Evolutionary conservation across 2,888 invertebrate species (phyloP).

Genomic region (Shargacucullia verbasci): DNA sequence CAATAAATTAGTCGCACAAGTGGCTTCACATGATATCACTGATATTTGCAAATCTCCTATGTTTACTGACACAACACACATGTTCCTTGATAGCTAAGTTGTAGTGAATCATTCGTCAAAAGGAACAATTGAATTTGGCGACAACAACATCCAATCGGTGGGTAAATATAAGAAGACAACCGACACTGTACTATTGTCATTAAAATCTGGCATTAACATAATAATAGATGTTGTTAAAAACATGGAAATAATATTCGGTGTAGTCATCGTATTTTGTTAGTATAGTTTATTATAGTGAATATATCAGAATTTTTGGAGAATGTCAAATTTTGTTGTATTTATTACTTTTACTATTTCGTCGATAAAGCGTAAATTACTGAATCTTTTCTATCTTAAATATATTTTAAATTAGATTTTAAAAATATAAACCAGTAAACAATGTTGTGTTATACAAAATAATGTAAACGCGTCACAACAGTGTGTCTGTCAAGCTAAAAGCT

Average conservation of each 20-base stretch:
- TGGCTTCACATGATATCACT: constrained; percentile 58
- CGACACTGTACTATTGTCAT: constrained; percentile 35
- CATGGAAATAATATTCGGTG: constrained; percentile 32
- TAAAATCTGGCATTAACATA: constrained; percentile 41
- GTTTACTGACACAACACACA: constrained; percentile 44
- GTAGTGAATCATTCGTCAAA: constrained; percentile 48
- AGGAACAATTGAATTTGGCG: constrained; percentile 26
- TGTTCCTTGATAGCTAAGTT: constrained; percentile 28
- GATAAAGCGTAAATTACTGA: too few relatives aligned
- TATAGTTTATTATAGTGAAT: too few relatives aligned
- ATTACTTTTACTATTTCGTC: too few relatives aligned
- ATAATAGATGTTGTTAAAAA: constrained; percentile 42
- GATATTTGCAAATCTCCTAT: constrained; percentile 45
- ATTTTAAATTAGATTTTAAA: too few relatives aligned
- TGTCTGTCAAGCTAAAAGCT: constrained; percentile 12
- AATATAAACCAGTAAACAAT: too few relatives aligned
- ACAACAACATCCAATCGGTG: constrained; percentile 34
- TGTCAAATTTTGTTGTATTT: too few relatives aligned
- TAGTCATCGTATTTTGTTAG: constrained; percentile 5
- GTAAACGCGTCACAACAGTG: background rate
- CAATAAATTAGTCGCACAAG: constrained; percentile 50
- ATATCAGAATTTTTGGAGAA: background rate
- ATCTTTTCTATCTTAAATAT: too few relatives aligned
- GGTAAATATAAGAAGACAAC: constrained; percentile 40
- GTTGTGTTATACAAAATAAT: too few relatives aligned